A percentile compares a stretch with the other conserved stretches of the same genome.
Conservation (phyloP, 1,140 invertebrate species). For the Euglossa dilemma region DNA sequence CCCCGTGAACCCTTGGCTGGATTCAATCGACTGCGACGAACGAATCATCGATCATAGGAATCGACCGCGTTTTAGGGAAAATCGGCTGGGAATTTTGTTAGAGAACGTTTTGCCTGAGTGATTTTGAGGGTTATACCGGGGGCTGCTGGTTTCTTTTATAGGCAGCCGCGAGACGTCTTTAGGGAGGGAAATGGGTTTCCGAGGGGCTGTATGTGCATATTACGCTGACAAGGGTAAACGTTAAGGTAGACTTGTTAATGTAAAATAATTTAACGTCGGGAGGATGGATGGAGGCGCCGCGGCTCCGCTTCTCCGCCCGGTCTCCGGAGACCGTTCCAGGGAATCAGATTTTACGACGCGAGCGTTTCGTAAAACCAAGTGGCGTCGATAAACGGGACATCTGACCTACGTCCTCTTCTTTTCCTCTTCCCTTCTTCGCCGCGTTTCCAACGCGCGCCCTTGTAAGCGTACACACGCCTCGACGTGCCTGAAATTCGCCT, state of each 20-base stretch:
- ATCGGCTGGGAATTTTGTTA: not conserved
- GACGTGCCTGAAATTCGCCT: too few species aligned
- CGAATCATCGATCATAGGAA: slow-evolving; percentile 18
- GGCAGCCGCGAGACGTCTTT: not conserved
- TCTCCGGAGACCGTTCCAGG: not conserved
- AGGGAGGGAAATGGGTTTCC: not conserved
- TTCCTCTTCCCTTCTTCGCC: not conserved
- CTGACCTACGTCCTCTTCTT: not conserved
- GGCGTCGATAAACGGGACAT: not conserved
- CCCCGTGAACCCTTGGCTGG: not conserved
- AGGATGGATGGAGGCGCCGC: not conserved
- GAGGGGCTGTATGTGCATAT: not conserved
- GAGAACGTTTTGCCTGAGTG: not conserved
- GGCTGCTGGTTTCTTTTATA: not conserved
- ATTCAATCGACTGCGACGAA: slow-evolving; percentile 17
- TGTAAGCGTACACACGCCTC: too few species aligned
- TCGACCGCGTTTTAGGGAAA: not conserved
- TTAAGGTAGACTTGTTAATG: not conserved
- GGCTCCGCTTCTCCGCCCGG: not conserved
- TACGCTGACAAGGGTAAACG: not conserved
- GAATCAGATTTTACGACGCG: too few species aligned
- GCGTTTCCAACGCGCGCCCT: too few species aligned
- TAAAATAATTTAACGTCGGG: not conserved
- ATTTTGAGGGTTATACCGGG: not conserved
- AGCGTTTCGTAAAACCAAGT: too few species aligned